Evolutionary conservation across 2,888 invertebrate species (phyloP), one percentile per base, ranked within the genome.

Genomic region (Octonoba sinensis): DNA sequence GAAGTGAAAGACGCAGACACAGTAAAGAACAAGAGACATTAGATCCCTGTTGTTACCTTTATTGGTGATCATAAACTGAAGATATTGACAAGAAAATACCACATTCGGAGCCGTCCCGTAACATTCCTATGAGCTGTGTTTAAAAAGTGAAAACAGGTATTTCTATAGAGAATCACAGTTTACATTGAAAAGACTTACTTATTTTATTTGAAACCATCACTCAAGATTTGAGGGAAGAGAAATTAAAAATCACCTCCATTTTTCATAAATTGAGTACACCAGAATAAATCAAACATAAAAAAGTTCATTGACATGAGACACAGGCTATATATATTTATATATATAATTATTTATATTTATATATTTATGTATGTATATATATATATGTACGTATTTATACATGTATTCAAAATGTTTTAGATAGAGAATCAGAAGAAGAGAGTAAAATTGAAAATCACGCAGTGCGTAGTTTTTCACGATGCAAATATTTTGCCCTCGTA

Each of bases 401-500:
- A 36, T 36, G 36, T 36, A 36, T 36, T 36, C 36, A 36, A 36
- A 36, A 36, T 36, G 36, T 36, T 36, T 36, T 36, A 36, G 36
- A 36, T 36, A 36, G 36, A 36, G 36, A 36, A 36, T 36, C 36
- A 36, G 36, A 36, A 36, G 36, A 36, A 64, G 60, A 78, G 78
- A 79, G 70, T 65, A 64, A 64, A 73, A 62, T 66, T 67, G 56
- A 73, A 73, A 73, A 49, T 64, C 27, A 73, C 73, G 79, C 51
- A 73, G 79, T 79, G 79, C 79, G 79, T 72, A 69, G 56, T 57
- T 47, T 46, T 73, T 73, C 79, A 79, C 79, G 79, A 79, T 79
- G 79, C 79, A 79, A 73, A 79, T 54, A 62, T 79, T 79, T 79
- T 79, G 79, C 79, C 73, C 79, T 79, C 79, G 79, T 79, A 69